phyloP scores from a whole-genome alignment of 2,113 vertebrate genomes.

The Dunckerocampus dactyliophorus region DNA sequence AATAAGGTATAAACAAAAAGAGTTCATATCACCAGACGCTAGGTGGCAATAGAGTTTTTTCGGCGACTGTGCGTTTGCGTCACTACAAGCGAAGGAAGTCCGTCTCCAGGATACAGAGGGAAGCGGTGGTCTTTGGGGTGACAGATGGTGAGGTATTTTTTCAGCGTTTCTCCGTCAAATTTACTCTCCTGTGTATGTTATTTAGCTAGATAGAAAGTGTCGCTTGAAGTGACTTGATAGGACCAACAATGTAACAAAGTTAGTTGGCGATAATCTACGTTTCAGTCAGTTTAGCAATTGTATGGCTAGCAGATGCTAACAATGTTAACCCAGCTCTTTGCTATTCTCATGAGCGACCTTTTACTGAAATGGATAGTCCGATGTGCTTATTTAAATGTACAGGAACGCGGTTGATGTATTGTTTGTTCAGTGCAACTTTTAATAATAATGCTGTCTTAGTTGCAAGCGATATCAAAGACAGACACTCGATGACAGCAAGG shows the following conservation, averaged over 20 bases:
- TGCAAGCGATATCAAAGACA: no score
- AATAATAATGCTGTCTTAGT: no score
- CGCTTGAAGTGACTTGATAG: neutral
- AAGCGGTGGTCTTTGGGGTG: neutral
- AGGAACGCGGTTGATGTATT: no score
- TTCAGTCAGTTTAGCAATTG: neutral
- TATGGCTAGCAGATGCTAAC: conserved; percentile 8
- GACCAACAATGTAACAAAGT: neutral
- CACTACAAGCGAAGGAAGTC: conserved; percentile 30
- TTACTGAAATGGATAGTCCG: no score
- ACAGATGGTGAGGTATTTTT: neutral
- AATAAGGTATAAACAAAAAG: neutral
- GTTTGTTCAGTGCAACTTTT: no score
- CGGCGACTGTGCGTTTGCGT: neutral
- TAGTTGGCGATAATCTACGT: no score
- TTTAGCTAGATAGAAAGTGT: neutral
- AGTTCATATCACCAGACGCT: conserved; percentile 1
- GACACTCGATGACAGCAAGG: no score
- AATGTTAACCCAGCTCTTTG: neutral
- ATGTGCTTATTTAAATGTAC: neutral
- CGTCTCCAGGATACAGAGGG: conserved; percentile 41
- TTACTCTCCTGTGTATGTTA: neutral
- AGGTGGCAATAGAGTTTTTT: conserved; percentile 20
- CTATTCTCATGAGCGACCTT: no score
- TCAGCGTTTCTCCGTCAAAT: neutral